These are phyloP conservation scores for Orussus abietinus DNA, from an alignment of 1,140 invertebrate genomes.

Conservation along the genomic window DNA sequence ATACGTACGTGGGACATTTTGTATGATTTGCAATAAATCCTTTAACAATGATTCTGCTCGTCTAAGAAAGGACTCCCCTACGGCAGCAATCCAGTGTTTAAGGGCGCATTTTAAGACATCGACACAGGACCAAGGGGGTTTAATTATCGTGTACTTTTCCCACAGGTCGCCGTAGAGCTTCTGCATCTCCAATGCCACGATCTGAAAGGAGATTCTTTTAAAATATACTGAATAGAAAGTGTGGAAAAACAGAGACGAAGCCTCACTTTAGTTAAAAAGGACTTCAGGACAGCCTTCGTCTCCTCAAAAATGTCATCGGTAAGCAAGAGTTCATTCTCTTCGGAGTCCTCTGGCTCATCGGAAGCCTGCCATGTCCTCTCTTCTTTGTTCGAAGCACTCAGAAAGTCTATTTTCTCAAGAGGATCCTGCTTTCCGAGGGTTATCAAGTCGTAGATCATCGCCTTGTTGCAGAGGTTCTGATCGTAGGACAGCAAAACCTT, in stretches of 20 bases:
- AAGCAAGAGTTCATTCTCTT: conserved; percentile 23
- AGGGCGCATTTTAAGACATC: conserved; percentile 40
- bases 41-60: conserved; percentile 25
- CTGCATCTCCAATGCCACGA: conserved; percentile 42
- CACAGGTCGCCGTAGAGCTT: conserved; percentile 38
- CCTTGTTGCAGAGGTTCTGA: conserved; percentile 48
- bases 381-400: conserved; percentile 13
- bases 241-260: conserved; percentile 5
- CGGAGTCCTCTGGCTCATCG: conserved; percentile 3
- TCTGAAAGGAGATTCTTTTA: no score
- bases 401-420: conserved; percentile 37
- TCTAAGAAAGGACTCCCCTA: conserved; percentile 34
- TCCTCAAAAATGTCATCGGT: conserved; percentile 36
- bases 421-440: conserved; percentile 32
- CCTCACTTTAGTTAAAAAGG: conserved; percentile 32
- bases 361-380: neutral
- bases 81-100: conserved; percentile 47
- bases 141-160: conserved; percentile 35
- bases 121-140: conserved; percentile 42
- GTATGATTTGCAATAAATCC: conserved; percentile 29
- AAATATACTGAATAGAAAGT: conserved; percentile 7
- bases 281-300: conserved; percentile 26
- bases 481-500: conserved; percentile 47
- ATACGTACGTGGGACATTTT: conserved; percentile 19
- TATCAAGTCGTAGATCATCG: conserved; percentile 39